Evolutionary conservation across 2,888 invertebrate genomes (phyloP).

Genomic region (Entomobrya multifasciata): DNA sequence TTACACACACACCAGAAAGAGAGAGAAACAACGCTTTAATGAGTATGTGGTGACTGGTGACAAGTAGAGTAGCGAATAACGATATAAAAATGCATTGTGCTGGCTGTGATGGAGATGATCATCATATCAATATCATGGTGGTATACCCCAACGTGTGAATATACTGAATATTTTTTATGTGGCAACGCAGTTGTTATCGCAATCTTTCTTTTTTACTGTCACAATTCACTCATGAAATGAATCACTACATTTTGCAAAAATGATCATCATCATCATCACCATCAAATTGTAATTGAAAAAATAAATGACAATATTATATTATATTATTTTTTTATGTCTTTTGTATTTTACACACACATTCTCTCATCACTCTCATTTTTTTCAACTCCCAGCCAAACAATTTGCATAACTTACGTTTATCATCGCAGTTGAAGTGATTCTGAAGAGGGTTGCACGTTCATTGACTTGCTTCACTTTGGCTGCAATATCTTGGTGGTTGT

Average conservation of each 20-base stretch:
- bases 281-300: too few relatives aligned
- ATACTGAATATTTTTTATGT: background rate
- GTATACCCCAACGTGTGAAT: too few relatives aligned
- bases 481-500: conserved; percentile 84
- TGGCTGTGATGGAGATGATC: background rate
- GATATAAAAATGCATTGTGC: too few relatives aligned
- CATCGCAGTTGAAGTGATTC: conserved; percentile 98
- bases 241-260: background rate
- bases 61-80: background rate
- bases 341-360: too few relatives aligned
- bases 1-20: conserved; percentile 74
- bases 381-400: too few relatives aligned
- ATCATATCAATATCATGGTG: background rate
- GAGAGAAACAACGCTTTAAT: background rate
- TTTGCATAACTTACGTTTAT: conserved; percentile 88
- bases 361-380: too few relatives aligned
- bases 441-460: conserved; percentile 96
- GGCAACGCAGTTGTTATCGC: too few relatives aligned
- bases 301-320: too few relatives aligned
- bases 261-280: background rate
- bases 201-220: background rate
- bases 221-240: background rate
- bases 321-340: too few relatives aligned
- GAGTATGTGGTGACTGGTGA: too few relatives aligned
- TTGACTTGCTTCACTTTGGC: conserved; percentile 93